Percentiles rank a stretch among this genome's conserved stretches.
phyloP scores from a whole-genome alignment of 2,888 invertebrate genomes.

The Luperina nickerlii region DNA sequence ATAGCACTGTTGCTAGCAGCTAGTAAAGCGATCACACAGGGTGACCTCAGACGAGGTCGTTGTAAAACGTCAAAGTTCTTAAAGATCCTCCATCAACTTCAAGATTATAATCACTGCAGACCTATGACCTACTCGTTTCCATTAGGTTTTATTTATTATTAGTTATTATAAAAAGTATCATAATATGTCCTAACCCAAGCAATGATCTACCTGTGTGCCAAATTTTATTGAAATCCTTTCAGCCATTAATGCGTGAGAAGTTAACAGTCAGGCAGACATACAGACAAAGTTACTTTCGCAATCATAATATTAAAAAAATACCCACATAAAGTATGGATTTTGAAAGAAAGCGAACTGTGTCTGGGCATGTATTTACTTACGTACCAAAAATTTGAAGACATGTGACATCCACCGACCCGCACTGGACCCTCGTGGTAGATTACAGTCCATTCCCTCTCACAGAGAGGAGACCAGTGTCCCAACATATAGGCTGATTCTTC shows the following conservation, averaged over 20 bases:
- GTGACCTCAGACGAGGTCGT: constrained; percentile 25
- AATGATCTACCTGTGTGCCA: neutral
- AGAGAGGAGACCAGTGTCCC: neutral
- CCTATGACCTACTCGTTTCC: neutral
- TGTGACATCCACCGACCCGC: neutral
- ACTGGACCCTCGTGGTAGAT: neutral
- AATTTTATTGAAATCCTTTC: neutral
- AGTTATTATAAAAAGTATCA: neutral
- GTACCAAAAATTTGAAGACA: neutral
- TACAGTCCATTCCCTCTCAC: neutral
- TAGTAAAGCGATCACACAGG: neutral
- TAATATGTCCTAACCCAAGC: neutral
- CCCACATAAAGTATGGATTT: neutral
- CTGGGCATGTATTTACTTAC: too few species aligned
- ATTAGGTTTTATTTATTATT: constrained; percentile 9
- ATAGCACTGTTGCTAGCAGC: neutral
- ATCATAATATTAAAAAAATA: neutral
- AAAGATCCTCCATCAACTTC: constrained; percentile 41
- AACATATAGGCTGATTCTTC: neutral
- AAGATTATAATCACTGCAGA: constrained; percentile 35
- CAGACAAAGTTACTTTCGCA: neutral
- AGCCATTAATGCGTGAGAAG: neutral
- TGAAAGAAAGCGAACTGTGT: too few species aligned
- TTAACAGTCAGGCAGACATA: neutral
- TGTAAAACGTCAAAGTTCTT: constrained; percentile 41